Conservation (phyloP, 2,888 invertebrate species). For the Hetaerina titia region DNA sequence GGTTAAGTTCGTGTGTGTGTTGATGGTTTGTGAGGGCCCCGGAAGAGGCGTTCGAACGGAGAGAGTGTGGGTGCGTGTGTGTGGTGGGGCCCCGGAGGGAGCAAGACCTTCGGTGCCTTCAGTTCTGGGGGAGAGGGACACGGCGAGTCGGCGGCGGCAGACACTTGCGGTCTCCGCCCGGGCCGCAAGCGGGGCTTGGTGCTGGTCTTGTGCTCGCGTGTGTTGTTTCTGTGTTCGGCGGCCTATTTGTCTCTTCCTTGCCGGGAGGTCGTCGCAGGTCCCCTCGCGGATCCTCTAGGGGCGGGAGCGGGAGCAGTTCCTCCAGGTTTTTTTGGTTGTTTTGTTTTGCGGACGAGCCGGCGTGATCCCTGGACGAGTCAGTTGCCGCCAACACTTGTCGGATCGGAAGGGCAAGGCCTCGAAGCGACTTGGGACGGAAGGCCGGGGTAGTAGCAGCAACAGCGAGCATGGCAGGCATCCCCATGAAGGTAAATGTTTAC, state of each 20-base stretch:
- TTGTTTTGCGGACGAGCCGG: not conserved
- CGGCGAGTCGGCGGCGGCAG: not conserved
- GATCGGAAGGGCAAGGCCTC: not conserved
- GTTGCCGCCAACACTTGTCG: not conserved
- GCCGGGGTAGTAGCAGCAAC: not conserved
- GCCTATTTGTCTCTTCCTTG: not conserved
- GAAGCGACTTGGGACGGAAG: not conserved
- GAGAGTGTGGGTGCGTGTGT: not conserved
- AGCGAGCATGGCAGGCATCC: not conserved
- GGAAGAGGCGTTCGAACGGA: not conserved
- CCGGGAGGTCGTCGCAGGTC: not conserved
- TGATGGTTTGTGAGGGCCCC: slow-evolving; percentile 13
- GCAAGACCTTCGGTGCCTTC: slow-evolving; percentile 2
- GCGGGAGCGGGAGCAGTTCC: not conserved
- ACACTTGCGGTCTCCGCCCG: slow-evolving; percentile 20
- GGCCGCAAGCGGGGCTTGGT: not conserved
- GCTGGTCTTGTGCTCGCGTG: not conserved
- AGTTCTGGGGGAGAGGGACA: not conserved
- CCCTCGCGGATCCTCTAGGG: not conserved
- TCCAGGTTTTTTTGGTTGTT: not conserved
- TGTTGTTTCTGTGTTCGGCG: not conserved
- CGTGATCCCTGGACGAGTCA: not conserved
- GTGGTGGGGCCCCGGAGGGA: not conserved
- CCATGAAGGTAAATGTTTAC: slow-evolving; percentile 33
- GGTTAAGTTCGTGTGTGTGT: not conserved